Evolutionary conservation across 2,888 invertebrate species (phyloP).

Genomic region (Pyrocoelia pectoralis): DNA sequence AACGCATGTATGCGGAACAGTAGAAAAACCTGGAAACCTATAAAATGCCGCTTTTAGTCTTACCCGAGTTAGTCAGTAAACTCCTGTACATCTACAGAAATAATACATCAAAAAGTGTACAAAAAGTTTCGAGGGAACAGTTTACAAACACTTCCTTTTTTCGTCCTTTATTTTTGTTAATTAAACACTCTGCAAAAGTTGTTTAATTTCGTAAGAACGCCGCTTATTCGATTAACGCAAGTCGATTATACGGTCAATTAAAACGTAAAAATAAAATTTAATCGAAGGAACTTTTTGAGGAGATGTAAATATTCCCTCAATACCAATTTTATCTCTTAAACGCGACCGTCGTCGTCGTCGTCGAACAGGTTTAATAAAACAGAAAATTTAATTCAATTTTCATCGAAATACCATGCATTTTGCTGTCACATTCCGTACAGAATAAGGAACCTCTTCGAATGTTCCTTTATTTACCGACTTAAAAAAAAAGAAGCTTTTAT

Average conservation of each 20-base stretch:
- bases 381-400: slow-evolving; percentile 41
- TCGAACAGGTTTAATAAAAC: slow-evolving; percentile 38
- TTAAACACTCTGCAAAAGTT: too few species aligned
- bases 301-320: slow-evolving; percentile 14
- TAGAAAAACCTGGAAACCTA: background rate
- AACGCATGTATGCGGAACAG: background rate
- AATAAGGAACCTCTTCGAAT: background rate
- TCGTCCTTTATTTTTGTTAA: too few species aligned
- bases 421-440: slow-evolving; percentile 39
- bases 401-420: slow-evolving; percentile 39
- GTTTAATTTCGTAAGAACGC: background rate
- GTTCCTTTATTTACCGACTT: slow-evolving; percentile 21
- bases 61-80: too few species aligned
- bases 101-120: too few species aligned
- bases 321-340: slow-evolving; percentile 5
- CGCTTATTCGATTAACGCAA: background rate
- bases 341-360: slow-evolving; percentile 9
- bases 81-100: too few species aligned
- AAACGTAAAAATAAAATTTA: slow-evolving; percentile 2
- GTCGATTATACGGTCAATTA: background rate
- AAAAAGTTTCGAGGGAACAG: too few species aligned
- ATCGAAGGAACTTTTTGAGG: slow-evolving; percentile 12
- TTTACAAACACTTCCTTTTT: too few species aligned
- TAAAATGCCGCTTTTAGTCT: background rate
- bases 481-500: slow-evolving; percentile 16